Evolutionary conservation across 2,113 vertebrate species (phyloP), one percentile per base, ranked within the genome.

Genomic region (Arvicanthis niloticus): DNA sequence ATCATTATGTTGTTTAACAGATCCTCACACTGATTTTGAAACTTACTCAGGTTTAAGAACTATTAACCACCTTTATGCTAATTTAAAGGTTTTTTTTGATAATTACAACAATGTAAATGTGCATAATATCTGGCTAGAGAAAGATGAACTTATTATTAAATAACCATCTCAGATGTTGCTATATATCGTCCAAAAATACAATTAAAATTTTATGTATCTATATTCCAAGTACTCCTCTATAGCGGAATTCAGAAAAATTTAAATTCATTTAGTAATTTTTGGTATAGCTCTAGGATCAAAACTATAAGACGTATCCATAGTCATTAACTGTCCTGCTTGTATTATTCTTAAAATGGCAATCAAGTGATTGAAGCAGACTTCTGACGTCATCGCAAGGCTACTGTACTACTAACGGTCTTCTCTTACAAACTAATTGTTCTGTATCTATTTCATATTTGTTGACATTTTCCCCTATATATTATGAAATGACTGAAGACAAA

Each of bases 1-100:
- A 15, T 10, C 16, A 58, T 45, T 62, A 19, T 42, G 72, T 16
- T 29, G 53, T 72, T 90, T 81, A 67, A 58, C 19, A 67, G 89
- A 73, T 4, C 26, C 2, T 62, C 40, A 10, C 3, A 34, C 11
- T 67, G 75, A 81, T 85, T 91, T 31, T 81, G 67, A 91, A 81
- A n/a, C 40, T 72, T 51, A 58, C 3, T 81, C 26, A 70, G 51
- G 58, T 91, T 37, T 91, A 80, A 88, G 82, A 93, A 34, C 42
- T 48, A 34, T 42, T 65, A 17, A 31, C 21, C 9, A 72, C 29
- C 42, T 31, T 80, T n/a, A 84, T 4, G 9, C 7, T 82, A 75
- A 91, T 73, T 93, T 86, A 40, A 92, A 96, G 93, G 85, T 56
- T 34, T 88, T 65, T 78, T 96, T 73, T 24, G 19, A 56, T 89